phyloP scores from a whole-genome alignment of 2,113 vertebrate species.

The Toxotes jaculatrix region DNA sequence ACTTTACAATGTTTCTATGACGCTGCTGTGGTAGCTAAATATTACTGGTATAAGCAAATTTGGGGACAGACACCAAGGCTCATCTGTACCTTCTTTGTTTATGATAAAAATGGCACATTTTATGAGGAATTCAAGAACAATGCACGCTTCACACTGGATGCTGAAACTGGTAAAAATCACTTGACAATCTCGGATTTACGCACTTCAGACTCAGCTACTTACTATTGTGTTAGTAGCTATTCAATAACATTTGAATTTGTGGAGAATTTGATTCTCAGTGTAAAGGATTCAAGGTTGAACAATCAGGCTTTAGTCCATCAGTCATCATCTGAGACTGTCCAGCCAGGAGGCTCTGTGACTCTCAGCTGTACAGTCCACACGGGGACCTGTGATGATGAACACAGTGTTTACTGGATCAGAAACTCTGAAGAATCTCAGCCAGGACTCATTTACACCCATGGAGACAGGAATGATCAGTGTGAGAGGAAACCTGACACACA shows the following conservation, averaged over 20 bases:
- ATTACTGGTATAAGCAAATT: conserved; percentile 62
- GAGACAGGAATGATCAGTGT: conserved; percentile 49
- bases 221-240: conserved; percentile 34
- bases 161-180: not conserved
- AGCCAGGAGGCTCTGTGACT: conserved; percentile 65
- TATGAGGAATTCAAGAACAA: not conserved
- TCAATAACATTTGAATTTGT: conserved; percentile 31
- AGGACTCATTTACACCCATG: conserved; percentile 62
- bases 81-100: conserved; percentile 15
- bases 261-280: conserved; percentile 36
- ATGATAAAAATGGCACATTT: not conserved
- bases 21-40: too few species aligned
- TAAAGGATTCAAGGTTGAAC: conserved; percentile 16
- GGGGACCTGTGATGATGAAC: conserved; percentile 59
- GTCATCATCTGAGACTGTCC: conserved; percentile 9
- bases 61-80: conserved; percentile 43
- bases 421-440: conserved; percentile 23
- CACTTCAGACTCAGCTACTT: conserved; percentile 47
- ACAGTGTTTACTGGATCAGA: conserved; percentile 76
- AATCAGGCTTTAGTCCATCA: conserved; percentile 19
- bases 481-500: conserved; percentile 27
- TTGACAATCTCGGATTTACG: conserved; percentile 27
- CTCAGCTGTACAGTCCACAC: conserved; percentile 66
- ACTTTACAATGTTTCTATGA: conserved; percentile 24
- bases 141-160: conserved; percentile 24